Conservation (phyloP, 92 coral and sea anemone species). For the Scolanthus callimorphus region DNA sequence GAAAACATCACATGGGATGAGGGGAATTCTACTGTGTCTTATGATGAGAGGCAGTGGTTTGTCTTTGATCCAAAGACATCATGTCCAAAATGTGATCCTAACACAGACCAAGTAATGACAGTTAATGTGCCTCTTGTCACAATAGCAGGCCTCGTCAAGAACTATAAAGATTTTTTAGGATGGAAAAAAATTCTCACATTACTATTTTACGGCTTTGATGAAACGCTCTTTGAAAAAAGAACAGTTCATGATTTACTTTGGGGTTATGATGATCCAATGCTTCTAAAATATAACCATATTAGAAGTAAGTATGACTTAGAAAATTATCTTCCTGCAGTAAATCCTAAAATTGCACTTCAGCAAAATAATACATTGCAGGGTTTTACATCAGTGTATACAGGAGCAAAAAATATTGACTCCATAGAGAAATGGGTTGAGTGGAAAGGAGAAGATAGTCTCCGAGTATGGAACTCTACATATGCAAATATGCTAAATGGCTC, state of each 20-base stretch:
- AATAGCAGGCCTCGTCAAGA: constrained; percentile 44
- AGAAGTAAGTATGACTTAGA: constrained; percentile 9
- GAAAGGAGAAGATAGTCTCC: constrained; percentile 53
- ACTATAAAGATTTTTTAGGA: constrained; percentile 12
- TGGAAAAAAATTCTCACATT: constrained; percentile 29
- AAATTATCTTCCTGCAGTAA: constrained; percentile 50
- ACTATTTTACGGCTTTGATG: constrained; percentile 35
- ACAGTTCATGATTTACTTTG: constrained; percentile 78
- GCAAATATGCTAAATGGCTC: constrained; percentile 95
- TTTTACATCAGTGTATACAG: constrained; percentile 64
- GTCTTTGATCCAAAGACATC: constrained; percentile 78
- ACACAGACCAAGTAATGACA: constrained; percentile 38
- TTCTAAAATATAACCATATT: constrained; percentile 41
- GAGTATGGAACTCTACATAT: constrained; percentile 63
- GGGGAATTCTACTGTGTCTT: constrained; percentile 52
- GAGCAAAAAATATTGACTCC: constrained; percentile 43
- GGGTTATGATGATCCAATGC: constrained; percentile 88
- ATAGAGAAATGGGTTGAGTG: constrained; percentile 58
- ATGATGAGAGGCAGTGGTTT: constrained; percentile 72
- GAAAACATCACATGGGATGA: constrained; percentile 71
- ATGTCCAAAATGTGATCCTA: constrained; percentile 65
- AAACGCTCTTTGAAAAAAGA: constrained; percentile 43
- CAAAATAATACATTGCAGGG: constrained; percentile 72
- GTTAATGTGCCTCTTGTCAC: constrained; percentile 80
- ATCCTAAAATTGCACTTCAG: constrained; percentile 65